Base-by-base conservation (phyloP, 92 coral and sea anemone genomes). In the Paragorgia papillata region DNA sequence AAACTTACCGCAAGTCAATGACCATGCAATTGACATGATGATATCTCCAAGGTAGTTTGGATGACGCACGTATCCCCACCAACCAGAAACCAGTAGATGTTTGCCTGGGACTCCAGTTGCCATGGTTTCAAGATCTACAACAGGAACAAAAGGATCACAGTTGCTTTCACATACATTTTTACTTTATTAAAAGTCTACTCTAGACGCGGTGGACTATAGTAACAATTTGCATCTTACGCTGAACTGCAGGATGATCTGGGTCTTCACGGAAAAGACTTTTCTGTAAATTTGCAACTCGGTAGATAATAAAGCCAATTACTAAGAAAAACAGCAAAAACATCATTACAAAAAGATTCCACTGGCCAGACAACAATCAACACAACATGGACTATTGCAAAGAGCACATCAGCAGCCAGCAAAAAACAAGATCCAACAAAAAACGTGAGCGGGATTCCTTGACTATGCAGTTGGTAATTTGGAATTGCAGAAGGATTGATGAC, bases 11-110 rank as follows among this genome's bases (percentile, higher is more conserved):
- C 99, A 95, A 0, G 97, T 82, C 46, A 95, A 39, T 27, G 97
- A 81, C 97, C 97, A 95, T 1, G 99, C 82, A 31, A 90, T 55
- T 2, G 95, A 96, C 99, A 95, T 95, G 50, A 95, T 79, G 55
- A 90, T 87, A 69, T 95, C 99, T 28, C 99, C 99, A 27, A 95
- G 87, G 66, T 95, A 95, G 87, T 95, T 95, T 8, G 99, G 97
- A 75, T 95, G 99, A 20, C 99, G 90, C 5, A 91, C 97, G 57
- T 88, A 66, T 46, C 91, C 92, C 97, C 95, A 95, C 95, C 97
- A 95, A 9, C 99, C 97, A 44, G 92, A 86, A 7, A 86, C 93
- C 86, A 90, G 76, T 39, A 95, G 88, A 31, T 85, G 90, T 43
- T 66, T 86, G 14, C 99, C 99, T 35, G 84, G 43, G 1, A 71